Percentiles rank a stretch among this genome's conserved stretches.
These are phyloP conservation scores for Drosophila eohydei DNA, from an alignment of 2,888 invertebrate genomes.

Conservation along the genomic window DNA sequence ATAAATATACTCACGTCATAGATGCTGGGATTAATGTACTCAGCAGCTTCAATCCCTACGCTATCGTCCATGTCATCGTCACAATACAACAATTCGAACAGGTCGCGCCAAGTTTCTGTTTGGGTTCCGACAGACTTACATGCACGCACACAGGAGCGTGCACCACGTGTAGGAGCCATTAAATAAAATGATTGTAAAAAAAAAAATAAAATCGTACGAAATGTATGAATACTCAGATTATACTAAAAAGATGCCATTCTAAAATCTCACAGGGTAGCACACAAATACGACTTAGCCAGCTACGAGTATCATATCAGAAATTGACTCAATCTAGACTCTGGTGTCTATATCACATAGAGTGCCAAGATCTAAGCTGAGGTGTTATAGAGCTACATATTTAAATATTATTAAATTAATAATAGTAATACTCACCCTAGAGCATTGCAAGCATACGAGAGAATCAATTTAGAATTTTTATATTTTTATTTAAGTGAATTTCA, in stretches of 20 bases:
- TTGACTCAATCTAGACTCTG: neutral
- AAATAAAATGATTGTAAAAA: neutral
- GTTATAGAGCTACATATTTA: too few relatives aligned
- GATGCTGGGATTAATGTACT: neutral
- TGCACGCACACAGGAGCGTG: rapidly evolving
- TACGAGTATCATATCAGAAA: neutral
- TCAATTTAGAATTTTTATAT: conserved; percentile 45
- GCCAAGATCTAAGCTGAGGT: too few relatives aligned
- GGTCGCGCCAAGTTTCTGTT: neutral
- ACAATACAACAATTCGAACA: conserved; percentile 6
- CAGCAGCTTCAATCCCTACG: too few relatives aligned
- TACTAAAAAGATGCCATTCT: neutral
- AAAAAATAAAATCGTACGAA: neutral
- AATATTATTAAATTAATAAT: neutral
- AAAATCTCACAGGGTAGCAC: neutral
- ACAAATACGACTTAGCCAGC: neutral
- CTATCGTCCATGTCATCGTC: neutral
- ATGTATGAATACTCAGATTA: neutral
- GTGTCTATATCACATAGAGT: neutral
- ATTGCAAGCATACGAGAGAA: neutral
- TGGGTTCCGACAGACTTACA: neutral
- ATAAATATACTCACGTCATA: neutral
- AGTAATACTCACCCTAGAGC: conserved; percentile 3
- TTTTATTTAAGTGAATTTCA: conserved; percentile 49
- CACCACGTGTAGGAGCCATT: neutral